Evolutionary conservation across 2,888 invertebrate genomes (phyloP), one percentile per base, ranked within the genome.

Genomic region (Cephus nigrinus): DNA sequence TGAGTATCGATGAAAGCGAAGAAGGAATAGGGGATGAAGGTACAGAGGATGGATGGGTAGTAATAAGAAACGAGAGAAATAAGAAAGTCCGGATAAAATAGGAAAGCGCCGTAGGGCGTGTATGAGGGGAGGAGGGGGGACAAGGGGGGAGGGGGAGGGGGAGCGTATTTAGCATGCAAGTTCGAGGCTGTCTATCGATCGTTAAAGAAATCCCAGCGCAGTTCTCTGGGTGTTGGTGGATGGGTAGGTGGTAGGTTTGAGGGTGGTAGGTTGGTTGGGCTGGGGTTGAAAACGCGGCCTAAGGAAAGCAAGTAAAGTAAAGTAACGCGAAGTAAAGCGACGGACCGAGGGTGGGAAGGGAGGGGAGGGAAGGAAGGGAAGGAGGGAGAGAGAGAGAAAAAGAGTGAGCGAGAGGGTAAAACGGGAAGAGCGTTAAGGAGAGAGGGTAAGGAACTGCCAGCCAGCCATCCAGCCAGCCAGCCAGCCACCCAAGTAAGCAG

Each of bases 381-480:
- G 55, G 73, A 55, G 34, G 32, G 80, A 79, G 82, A 82, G 81
- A 82, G 81, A 82, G 73, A 76, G 72, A 75, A 74, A 55, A 69
- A 72, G 78, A 69, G 78, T 30, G 75, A 71, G 75, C 12, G 55
- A 72, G 68, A 30, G 74, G 55, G 69, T 75, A 12, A 12, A n/a
- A 74, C 12, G 34, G 74, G n/a, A 30, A 74, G 32, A 74, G 15
- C 30, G n/a, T 35, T 30, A 35, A 34, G 72, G 69, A 11, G 69
- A 11, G 72, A 74, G 78, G 74, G 74, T 79, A 80, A 79, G 82
- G 80, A 81, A 83, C 82, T 82, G 80, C 80, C 80, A 83, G 79
- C 76, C 78, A 78, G 82, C 76, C 81, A 74, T 78, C 75, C 81
- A 81, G 80, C 75, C 81, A 81, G 80, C 78, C 82, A 81, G 80